Evolutionary conservation across 2,113 vertebrate genomes (phyloP).

Genomic region (Silurus meridionalis): DNA sequence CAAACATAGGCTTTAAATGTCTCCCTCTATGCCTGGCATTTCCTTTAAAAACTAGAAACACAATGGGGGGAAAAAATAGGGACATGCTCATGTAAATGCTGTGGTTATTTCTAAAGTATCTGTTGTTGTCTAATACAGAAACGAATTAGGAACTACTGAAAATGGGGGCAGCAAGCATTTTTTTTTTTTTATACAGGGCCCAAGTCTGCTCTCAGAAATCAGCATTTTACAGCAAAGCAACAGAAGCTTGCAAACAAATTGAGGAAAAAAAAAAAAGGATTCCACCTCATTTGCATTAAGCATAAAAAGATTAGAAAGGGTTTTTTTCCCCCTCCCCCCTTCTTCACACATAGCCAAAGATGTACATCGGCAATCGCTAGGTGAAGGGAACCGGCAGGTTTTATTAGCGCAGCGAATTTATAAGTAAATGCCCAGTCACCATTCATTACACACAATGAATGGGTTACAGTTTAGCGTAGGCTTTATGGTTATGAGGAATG

Average conservation of each 20-base stretch:
- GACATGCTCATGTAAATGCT: neutral
- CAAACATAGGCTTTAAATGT: neutral
- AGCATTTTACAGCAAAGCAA: slow-evolving; percentile 51
- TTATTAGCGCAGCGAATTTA: slow-evolving; percentile 50
- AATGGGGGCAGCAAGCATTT: neutral
- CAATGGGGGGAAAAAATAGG: neutral
- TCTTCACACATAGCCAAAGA: slow-evolving; percentile 42
- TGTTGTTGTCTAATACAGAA: neutral
- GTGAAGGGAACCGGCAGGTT: slow-evolving; percentile 53
- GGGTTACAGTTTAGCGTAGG: slow-evolving; percentile 36
- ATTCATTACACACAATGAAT: slow-evolving; percentile 45
- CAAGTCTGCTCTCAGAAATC: slow-evolving; percentile 47
- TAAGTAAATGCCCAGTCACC: slow-evolving; percentile 41
- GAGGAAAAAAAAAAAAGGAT: too few relatives aligned
- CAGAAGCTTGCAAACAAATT: slow-evolving; percentile 38
- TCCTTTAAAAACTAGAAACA: neutral
- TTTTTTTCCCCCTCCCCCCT: neutral
- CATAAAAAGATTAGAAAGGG: slow-evolving; percentile 38
- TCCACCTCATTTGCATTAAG: slow-evolving; percentile 60
- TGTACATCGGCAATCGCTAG: slow-evolving; percentile 56
- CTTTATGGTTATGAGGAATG: slow-evolving; percentile 43
- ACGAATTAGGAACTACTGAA: neutral
- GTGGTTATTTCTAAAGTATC: neutral
- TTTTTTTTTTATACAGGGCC: slow-evolving; percentile 8
- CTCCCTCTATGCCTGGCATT: too few relatives aligned